Conservation (phyloP, 2,797 vertebrate genomes). For the Pagetopsis macropterus region DNA sequence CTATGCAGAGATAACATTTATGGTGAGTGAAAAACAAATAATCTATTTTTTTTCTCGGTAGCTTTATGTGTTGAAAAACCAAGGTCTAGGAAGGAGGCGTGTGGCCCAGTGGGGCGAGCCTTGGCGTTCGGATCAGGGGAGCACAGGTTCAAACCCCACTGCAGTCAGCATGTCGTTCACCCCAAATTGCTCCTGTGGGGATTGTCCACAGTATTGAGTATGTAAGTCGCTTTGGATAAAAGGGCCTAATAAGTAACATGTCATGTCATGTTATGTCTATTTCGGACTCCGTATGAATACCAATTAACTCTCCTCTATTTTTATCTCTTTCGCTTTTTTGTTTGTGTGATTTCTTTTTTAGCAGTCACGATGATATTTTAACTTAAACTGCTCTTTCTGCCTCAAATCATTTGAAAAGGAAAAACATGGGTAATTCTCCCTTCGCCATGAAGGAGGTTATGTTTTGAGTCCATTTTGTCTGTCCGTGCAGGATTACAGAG, state of each 20-base stretch:
- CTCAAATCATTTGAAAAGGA: background rate
- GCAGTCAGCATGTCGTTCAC: no score
- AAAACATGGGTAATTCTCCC: no score
- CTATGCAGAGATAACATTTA: conserved; percentile 95
- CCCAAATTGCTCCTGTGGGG: no score
- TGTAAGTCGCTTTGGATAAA: no score
- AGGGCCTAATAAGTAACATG: no score
- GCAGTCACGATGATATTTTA: background rate
- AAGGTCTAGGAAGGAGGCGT: background rate
- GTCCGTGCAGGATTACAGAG: background rate
- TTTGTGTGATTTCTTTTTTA: background rate
- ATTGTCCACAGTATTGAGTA: no score
- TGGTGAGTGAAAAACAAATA: conserved; percentile 84
- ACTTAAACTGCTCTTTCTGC: background rate
- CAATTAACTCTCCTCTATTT: background rate
- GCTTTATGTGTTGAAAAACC: background rate
- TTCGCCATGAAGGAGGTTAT: background rate
- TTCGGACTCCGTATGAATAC: background rate
- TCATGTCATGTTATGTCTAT: background rate
- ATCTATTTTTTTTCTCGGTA: no score
- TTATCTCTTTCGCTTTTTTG: background rate
- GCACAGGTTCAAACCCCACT: no score
- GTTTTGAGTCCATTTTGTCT: background rate
- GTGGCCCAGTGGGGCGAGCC: no score
- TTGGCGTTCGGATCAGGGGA: no score